Base-by-base conservation (phyloP, 1,140 invertebrate species). In the Brachystomella parvula region DNA sequence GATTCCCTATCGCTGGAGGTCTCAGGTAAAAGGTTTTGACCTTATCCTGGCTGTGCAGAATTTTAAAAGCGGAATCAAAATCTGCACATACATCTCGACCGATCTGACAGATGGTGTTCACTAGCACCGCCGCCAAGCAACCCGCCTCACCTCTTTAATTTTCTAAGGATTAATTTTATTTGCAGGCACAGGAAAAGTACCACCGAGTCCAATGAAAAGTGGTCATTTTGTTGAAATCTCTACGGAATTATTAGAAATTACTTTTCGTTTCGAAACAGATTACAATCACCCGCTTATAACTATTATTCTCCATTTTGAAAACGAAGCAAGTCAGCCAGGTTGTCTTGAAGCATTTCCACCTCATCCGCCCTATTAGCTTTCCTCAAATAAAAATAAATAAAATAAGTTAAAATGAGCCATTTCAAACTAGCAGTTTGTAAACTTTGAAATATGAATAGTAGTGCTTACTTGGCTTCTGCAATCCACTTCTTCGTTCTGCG, bases 401-500 rank as follows among this genome's bases (percentile, higher is more conserved):
- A 44, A 12, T 44, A 44, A 44, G 9, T 9, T 44, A n/a, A 44
- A 44, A 12, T 9, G 39, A 44, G 39, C 9, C 9, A 9, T 44
- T 44, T 44, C n/a, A 44, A 9, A 44, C 9, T 12, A 44, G 9
- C 39, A 12, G 9, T 44, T n/a, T n/a, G n/a, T n/a, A n/a, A n/a
- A n/a, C n/a, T n/a, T n/a, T n/a, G n/a, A n/a, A n/a, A n/a, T n/a
- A n/a, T n/a, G n/a, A n/a, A n/a, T n/a, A n/a, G n/a, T n/a, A n/a
- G n/a, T n/a, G n/a, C 58, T 33, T 12, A 60, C 58, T 28, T 60
- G 3, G 58, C 58, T 60, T 60, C 58, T 15, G 15, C 24, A 30
- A 60, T 60, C 58, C 58, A 60, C 24, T 30, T 60, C 24, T 9
- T 6, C 58, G 31, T 60, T 6, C 28, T 26, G 19, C 3, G 15